phyloP scores from a whole-genome alignment of 2,113 vertebrate genomes.

The Mungos mungo region DNA sequence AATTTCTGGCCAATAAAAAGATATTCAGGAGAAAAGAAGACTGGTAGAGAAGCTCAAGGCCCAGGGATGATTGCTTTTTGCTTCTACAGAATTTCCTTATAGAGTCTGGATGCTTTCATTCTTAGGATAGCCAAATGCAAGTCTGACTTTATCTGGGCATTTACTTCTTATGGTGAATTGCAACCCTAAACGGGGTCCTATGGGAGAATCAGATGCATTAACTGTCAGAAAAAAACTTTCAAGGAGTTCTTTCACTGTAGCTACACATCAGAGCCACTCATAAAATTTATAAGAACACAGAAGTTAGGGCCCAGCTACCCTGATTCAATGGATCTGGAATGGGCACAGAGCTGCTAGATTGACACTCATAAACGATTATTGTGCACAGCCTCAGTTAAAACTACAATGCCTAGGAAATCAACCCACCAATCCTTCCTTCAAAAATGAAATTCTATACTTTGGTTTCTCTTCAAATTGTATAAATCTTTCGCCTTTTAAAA shows the following conservation, averaged over 20 bases:
- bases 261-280: neutral
- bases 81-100: neutral
- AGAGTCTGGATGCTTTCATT: neutral
- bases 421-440: neutral
- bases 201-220: neutral
- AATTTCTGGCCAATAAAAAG: neutral
- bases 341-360: neutral
- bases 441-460: neutral
- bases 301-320: neutral
- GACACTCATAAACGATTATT: neutral
- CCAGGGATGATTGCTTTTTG: neutral
- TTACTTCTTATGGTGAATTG: neutral
- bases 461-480: too few relatives aligned
- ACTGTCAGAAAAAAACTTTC: neutral
- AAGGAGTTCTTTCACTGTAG: neutral
- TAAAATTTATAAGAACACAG: neutral
- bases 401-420: neutral
- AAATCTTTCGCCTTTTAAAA: neutral
- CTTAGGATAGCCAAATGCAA: neutral
- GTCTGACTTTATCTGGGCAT: neutral
- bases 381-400: neutral
- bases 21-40: neutral
- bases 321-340: neutral
- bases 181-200: neutral
- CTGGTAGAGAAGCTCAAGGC: neutral